These are phyloP conservation scores for Phyto melanocephala DNA, from an alignment of 2,888 invertebrate species.

Conservation along the genomic window DNA sequence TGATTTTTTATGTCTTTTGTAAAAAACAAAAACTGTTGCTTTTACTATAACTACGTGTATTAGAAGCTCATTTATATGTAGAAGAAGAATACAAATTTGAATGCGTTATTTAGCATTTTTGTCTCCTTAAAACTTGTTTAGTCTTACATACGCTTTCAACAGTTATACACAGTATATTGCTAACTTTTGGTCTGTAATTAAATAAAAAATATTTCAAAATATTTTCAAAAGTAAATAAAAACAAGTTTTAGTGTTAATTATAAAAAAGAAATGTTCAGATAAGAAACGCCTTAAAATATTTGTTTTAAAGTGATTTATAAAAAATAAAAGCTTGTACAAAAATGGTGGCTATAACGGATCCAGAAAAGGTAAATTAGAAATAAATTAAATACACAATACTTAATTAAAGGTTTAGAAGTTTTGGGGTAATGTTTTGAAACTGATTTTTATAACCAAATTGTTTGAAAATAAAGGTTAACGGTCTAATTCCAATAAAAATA, in stretches of 20 bases:
- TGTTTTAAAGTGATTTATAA: neutral
- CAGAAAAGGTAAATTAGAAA: slow-evolving; percentile 24
- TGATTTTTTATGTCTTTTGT: slow-evolving; percentile 19
- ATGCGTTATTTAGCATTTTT: slow-evolving; percentile 68
- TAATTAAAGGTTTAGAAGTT: too few relatives aligned
- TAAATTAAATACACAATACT: too few relatives aligned
- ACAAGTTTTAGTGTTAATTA: neutral
- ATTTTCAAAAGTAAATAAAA: neutral
- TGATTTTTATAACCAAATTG: too few relatives aligned
- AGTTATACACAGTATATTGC: slow-evolving; percentile 53
- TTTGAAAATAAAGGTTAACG: too few relatives aligned
- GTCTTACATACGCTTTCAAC: slow-evolving; percentile 71
- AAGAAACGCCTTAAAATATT: neutral
- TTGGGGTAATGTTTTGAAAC: too few relatives aligned
- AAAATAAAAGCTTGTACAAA: neutral
- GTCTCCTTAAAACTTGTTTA: slow-evolving; percentile 70
- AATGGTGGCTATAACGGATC: slow-evolving; percentile 21
- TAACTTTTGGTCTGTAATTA: neutral
- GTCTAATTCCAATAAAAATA: too few relatives aligned
- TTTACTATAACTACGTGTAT: neutral
- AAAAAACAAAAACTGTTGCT: slow-evolving; percentile 11
- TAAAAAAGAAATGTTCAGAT: neutral
- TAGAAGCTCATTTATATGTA: slow-evolving; percentile 23
- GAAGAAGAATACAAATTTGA: slow-evolving; percentile 9
- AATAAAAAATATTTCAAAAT: neutral